Percentiles rank a stretch among this genome's conserved stretches.
Conservation (phyloP, 2,113 vertebrate genomes). For the cattle (Bos taurus) region DNA sequence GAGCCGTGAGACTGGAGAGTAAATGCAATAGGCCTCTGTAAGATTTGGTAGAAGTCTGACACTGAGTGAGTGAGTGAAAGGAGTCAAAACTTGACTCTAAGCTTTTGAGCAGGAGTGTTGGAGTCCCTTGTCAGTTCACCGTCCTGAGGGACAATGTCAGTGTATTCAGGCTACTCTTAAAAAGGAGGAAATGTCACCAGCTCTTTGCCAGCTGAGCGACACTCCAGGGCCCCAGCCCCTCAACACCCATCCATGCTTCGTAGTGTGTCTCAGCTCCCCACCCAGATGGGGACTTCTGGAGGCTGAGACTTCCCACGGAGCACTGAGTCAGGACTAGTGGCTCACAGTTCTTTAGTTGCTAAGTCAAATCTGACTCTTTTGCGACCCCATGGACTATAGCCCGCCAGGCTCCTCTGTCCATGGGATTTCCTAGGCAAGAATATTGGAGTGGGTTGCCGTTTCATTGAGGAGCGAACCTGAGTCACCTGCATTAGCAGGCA, state of each 20-base stretch:
- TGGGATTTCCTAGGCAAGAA: neutral
- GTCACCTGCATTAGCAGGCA: neutral
- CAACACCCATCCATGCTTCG: fast-evolving
- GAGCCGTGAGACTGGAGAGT: neutral
- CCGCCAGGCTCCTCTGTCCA: neutral
- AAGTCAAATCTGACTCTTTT: neutral
- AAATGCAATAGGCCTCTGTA: neutral
- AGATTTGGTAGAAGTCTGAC: neutral
- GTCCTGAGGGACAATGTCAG: neutral
- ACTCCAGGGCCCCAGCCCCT: neutral
- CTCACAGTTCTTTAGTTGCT: neutral
- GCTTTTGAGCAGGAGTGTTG: neutral
- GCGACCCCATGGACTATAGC: neutral
- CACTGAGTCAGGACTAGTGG: neutral
- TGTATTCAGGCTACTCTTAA: neutral
- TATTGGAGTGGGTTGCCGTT: neutral
- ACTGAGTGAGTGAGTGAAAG: neutral
- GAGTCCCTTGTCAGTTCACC: neutral
- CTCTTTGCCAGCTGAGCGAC: neutral
- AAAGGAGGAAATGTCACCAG: neutral
- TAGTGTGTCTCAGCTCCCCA: neutral
- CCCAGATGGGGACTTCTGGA: neutral
- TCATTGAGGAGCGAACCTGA: neutral
- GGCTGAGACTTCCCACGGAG: neutral
- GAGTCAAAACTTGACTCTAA: neutral